phyloP scores from a whole-genome alignment of 2,888 invertebrate genomes.

The Eupithecia dodoneata region DNA sequence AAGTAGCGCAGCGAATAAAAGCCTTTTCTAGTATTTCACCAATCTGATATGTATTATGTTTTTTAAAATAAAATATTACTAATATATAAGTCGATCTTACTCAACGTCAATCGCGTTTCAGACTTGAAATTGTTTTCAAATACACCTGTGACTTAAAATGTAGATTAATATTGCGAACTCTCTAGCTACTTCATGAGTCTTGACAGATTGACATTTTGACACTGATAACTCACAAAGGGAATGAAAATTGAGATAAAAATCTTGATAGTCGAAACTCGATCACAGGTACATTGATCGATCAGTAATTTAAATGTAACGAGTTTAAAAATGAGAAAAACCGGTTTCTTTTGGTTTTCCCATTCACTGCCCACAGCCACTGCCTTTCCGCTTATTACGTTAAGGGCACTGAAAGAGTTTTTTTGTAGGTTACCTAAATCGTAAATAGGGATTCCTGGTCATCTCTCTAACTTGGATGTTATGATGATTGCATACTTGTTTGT shows the following conservation, averaged over 20 bases:
- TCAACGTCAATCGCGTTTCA: not conserved
- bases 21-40: not conserved
- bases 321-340: too few species aligned
- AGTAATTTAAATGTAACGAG: too few species aligned
- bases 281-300: not conserved
- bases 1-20: not conserved
- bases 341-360: too few species aligned
- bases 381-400: too few species aligned
- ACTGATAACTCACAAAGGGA: slow-evolving; percentile 19
- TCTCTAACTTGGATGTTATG: not conserved
- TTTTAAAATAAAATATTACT: not conserved
- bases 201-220: slow-evolving; percentile 23
- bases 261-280: not conserved
- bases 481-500: not conserved
- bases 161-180: slow-evolving; percentile 9
- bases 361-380: too few species aligned
- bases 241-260: not conserved
- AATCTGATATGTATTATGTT: not conserved
- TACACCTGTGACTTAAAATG: slow-evolving; percentile 15
- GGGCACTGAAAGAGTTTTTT: too few species aligned
- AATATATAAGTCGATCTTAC: not conserved
- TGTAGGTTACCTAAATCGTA: too few species aligned
- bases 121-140: not conserved
- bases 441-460: too few species aligned
- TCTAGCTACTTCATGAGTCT: slow-evolving; percentile 8